phyloP scores from a whole-genome alignment of 2,888 invertebrate species.

The Brachyopa scutellaris region DNA sequence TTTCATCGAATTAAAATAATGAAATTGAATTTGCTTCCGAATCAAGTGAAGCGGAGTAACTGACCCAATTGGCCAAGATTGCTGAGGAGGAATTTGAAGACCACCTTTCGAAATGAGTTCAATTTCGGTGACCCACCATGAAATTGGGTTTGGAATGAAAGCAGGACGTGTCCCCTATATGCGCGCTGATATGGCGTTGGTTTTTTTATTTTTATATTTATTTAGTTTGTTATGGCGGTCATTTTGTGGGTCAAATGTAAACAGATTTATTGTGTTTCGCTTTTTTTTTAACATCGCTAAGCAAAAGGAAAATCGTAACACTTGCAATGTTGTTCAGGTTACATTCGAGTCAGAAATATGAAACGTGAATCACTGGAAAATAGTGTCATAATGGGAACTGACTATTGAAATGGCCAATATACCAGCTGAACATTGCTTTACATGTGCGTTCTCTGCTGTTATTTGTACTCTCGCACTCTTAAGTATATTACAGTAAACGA shows the following conservation, averaged over 20 bases:
- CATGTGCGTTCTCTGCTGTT: too few species aligned
- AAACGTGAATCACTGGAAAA: too few species aligned
- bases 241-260: background rate
- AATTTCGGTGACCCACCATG: background rate
- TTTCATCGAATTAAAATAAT: constrained; percentile 52
- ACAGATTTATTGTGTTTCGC: too few species aligned
- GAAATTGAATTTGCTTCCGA: constrained; percentile 20
- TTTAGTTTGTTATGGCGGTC: background rate
- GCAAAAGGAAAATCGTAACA: too few species aligned
- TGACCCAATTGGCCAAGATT: constrained; percentile 33
- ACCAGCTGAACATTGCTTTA: too few species aligned
- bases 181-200: background rate
- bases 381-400: too few species aligned
- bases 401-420: too few species aligned
- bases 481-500: too few species aligned
- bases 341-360: too few species aligned
- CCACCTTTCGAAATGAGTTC: constrained; percentile 12
- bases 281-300: too few species aligned
- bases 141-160: constrained; percentile 18
- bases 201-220: background rate
- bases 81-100: constrained; percentile 25
- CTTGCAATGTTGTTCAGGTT: too few species aligned
- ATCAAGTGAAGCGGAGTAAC: background rate
- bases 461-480: too few species aligned
- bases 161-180: constrained; percentile 35